Evolutionary conservation across 2,888 invertebrate species (phyloP).

Genomic region (Endomychus coccineus): DNA sequence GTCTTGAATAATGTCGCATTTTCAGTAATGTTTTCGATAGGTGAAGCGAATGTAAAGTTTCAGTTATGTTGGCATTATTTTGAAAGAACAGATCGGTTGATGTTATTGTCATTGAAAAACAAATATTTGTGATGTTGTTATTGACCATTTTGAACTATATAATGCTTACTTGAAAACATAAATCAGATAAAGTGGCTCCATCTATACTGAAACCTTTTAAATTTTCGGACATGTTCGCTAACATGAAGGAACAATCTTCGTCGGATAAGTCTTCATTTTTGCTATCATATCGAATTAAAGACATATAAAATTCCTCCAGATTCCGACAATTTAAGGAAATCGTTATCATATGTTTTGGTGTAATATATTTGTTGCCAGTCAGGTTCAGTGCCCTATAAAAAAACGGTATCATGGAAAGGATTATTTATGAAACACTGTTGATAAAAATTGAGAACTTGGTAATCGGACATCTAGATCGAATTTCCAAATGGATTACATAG

Average conservation of each 20-base stretch:
- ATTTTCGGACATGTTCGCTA: constrained; percentile 10
- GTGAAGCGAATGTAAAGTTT: no score
- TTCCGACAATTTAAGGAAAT: constrained; percentile 12
- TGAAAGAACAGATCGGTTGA: no score
- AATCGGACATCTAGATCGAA: no score
- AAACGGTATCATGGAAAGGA: neutral
- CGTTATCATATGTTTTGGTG: constrained; percentile 11
- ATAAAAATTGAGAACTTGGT: no score
- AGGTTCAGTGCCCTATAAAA: constrained; percentile 11
- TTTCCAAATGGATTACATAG: no score
- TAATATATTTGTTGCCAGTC: constrained; percentile 7
- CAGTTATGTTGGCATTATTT: no score
- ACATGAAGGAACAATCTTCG: constrained; percentile 12
- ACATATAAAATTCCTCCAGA: constrained; percentile 12
- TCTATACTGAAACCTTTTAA: constrained; percentile 13
- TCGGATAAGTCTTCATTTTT: constrained; percentile 6
- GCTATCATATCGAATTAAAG: constrained; percentile 1
- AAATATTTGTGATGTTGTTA: no score
- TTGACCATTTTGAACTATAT: neutral
- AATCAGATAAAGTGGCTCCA: constrained; percentile 11
- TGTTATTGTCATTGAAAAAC: no score
- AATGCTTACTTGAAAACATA: constrained; percentile 10
- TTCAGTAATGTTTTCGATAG: no score
- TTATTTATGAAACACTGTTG: no score
- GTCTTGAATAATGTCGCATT: no score